These are phyloP conservation scores for Melanerpes formicivorus DNA, from an alignment of 2,113 vertebrate genomes.

Conservation along the genomic window DNA sequence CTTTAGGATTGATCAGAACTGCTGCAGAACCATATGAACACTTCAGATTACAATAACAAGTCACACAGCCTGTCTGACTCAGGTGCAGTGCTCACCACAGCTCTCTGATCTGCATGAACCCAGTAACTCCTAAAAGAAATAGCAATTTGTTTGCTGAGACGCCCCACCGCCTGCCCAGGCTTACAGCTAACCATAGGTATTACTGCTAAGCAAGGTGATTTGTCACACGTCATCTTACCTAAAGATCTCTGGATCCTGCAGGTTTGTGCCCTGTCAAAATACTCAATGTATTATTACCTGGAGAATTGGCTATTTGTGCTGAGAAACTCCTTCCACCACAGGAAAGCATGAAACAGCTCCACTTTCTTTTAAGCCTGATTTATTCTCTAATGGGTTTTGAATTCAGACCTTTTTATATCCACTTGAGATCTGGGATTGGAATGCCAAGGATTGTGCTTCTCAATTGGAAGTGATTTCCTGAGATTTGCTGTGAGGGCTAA, in stretches of 20 bases:
- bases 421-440: neutral
- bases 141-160: neutral
- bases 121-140: neutral
- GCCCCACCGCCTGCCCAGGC: neutral
- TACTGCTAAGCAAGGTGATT: neutral
- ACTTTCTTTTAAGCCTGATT: neutral
- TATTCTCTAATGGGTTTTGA: neutral
- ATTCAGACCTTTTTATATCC: neutral
- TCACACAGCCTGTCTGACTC: fast-evolving
- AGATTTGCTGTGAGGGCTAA: neutral
- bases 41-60: neutral
- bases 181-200: neutral
- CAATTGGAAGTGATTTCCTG: neutral
- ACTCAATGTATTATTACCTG: neutral
- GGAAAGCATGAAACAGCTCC: neutral
- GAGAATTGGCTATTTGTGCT: neutral
- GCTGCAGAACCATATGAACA: neutral
- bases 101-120: neutral
- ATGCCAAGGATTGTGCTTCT: neutral
- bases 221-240: neutral
- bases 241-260: neutral
- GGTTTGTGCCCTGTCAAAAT: neutral
- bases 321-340: neutral
- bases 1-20: neutral
- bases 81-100: fast-evolving